A percentile compares a stretch with the other conserved stretches of the same genome.
phyloP scores from a whole-genome alignment of 2,113 vertebrate species.

The Trogon surrucura region DNA sequence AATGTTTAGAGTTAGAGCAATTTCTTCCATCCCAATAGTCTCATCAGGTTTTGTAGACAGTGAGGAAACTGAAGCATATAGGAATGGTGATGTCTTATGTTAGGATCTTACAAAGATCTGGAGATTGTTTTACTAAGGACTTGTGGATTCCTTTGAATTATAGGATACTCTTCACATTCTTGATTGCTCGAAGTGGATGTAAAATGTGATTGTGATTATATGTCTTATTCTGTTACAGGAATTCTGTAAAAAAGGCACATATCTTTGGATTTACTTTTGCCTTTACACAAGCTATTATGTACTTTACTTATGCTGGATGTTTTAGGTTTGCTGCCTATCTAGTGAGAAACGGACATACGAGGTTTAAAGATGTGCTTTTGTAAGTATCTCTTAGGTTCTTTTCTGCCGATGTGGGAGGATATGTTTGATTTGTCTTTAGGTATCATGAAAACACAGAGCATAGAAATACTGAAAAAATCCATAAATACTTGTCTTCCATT shows the following conservation, averaged over 20 bases:
- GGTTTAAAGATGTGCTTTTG: constrained; percentile 83
- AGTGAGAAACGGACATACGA: constrained; percentile 73
- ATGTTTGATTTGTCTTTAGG: neutral
- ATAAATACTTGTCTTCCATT: neutral
- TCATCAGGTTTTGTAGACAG: neutral
- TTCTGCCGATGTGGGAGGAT: neutral
- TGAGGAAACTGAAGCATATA: neutral
- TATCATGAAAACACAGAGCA: neutral
- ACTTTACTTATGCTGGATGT: constrained; percentile 85
- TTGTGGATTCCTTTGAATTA: neutral
- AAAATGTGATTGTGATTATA: neutral
- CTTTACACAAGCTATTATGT: constrained; percentile 87
- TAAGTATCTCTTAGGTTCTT: constrained; percentile 72
- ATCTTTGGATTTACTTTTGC: constrained; percentile 85
- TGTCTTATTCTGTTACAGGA: constrained; percentile 72
- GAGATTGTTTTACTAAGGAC: neutral
- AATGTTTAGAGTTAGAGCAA: neutral
- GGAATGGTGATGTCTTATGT: neutral
- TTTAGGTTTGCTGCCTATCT: constrained; percentile 89
- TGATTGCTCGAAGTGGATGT: neutral
- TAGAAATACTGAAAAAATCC: neutral
- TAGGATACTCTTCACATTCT: neutral
- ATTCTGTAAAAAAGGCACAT: constrained; percentile 83
- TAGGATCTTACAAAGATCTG: neutral
- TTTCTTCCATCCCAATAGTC: neutral